Evolutionary conservation across 2,113 vertebrate species (phyloP).

Genomic region (Corythornis cristatus): DNA sequence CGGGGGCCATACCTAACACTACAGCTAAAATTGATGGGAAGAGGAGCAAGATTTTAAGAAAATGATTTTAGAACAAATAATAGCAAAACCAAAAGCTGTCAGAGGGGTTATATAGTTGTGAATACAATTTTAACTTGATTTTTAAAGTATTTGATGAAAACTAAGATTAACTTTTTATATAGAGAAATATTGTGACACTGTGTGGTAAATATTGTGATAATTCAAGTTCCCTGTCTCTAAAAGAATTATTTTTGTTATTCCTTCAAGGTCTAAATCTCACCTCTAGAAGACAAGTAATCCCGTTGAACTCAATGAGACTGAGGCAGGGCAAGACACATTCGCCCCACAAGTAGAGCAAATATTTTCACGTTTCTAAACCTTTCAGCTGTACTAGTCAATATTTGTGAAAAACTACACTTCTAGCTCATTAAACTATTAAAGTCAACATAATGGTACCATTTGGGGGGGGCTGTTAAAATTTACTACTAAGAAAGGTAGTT

Average conservation of each 20-base stretch:
- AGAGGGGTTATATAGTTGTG: constrained; percentile 69
- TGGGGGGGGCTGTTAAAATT: constrained; percentile 44
- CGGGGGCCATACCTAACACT: constrained; percentile 40
- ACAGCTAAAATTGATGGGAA: background rate
- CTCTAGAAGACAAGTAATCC: constrained; percentile 30
- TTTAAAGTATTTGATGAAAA: constrained; percentile 72
- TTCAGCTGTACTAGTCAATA: background rate
- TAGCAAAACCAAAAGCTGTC: constrained; percentile 79
- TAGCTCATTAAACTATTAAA: constrained; percentile 10
- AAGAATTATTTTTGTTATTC: constrained; percentile 62
- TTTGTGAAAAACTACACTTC: background rate
- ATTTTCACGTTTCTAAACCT: background rate
- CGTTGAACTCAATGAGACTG: constrained; percentile 35
- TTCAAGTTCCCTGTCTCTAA: constrained; percentile 56
- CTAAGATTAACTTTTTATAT: constrained; percentile 66
- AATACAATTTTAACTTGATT: constrained; percentile 66
- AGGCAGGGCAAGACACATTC: constrained; percentile 29
- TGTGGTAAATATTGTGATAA: constrained; percentile 69
- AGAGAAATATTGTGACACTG: constrained; percentile 57
- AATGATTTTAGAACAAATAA: constrained; percentile 55
- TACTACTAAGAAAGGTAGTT: constrained; percentile 46
- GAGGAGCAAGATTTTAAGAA: constrained; percentile 34
- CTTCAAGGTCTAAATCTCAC: constrained; percentile 63
- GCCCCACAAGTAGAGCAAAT: background rate
- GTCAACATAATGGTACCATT: constrained; percentile 62